Base-by-base conservation (phyloP, 2,797 vertebrate genomes). In the Pipistrellus pygmaeus region DNA sequence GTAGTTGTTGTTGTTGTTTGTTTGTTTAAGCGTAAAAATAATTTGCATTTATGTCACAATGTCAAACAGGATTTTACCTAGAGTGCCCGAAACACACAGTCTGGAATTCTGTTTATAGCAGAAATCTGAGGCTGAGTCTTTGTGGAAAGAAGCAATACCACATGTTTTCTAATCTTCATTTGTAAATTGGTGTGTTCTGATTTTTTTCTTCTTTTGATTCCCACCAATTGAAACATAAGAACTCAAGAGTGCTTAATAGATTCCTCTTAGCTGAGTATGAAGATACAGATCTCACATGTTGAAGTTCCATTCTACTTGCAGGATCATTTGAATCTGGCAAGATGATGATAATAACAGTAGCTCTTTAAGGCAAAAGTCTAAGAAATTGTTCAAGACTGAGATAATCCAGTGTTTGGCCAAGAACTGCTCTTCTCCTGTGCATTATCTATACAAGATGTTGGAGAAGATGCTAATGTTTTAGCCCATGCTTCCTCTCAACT, bases 141-240 rank as follows among this genome's bases (percentile, higher is more conserved):
- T 85, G 8, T 88, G 41, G 82, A 71, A 97, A 44, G 46, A 92
- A 71, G 38, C 23, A 82, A 83, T 81, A 55, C 14, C 66, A 81
- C 32, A 41, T 75, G 69, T 93, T 95, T 96, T 90, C 44, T 85
- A 75, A 32, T 32, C 57, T 95, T 95, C 95, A 89, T 87, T 94
- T 90, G 8, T 93, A 87, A 94, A 23, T 64, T 95, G 66, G 48
- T 15, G 8, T 72, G 7, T 75, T 93, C 62, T 51, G 18, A 69
- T 20, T 72, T 82, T 91, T 91, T 83, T 5, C 48, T 77, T 60
- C n/a, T 95, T 96, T 95, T 91, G 41, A 84, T 41, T 89, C 9
- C 53, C n/a, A 64, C n/a, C 81, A 85, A 76, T 14, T 68, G 89
- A 94, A 85, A 84, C 53, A 23, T 84, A 81, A 88, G 68, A 6